These are phyloP conservation scores for Eudasyphora cyanicolor DNA, from an alignment of 2,888 invertebrate species.

Conservation along the genomic window DNA sequence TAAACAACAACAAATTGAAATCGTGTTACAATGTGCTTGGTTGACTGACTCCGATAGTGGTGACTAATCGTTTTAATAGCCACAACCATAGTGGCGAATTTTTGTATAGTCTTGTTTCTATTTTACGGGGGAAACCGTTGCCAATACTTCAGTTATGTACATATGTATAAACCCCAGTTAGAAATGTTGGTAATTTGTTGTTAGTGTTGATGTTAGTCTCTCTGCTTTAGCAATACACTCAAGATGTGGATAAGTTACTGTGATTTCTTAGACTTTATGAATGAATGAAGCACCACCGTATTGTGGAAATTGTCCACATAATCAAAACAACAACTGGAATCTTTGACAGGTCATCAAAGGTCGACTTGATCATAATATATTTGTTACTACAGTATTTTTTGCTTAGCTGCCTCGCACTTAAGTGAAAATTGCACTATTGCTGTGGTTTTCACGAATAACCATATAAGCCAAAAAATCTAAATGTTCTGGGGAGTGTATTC, in stretches of 20 bases:
- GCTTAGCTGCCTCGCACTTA: no score
- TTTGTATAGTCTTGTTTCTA: background rate
- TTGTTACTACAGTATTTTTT: no score
- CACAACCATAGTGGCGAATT: background rate
- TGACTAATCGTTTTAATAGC: conserved; percentile 8
- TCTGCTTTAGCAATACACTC: background rate
- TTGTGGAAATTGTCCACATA: no score
- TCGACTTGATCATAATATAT: no score
- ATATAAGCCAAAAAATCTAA: no score
- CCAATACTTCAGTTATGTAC: background rate
- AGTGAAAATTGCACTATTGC: no score
- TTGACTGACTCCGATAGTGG: background rate
- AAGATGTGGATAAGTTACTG: background rate
- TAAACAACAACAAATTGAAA: conserved; percentile 10
- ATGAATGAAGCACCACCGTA: no score
- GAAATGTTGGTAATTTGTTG: background rate
- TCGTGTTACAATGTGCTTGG: background rate
- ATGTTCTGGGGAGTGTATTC: no score
- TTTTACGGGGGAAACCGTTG: background rate
- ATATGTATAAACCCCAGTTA: background rate
- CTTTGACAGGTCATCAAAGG: no score
- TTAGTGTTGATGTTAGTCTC: background rate
- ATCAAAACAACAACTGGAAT: no score
- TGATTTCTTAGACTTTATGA: background rate
- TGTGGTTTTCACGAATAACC: no score